Base-by-base conservation (phyloP, 2,113 vertebrate genomes). In the Rhea pennata region DNA sequence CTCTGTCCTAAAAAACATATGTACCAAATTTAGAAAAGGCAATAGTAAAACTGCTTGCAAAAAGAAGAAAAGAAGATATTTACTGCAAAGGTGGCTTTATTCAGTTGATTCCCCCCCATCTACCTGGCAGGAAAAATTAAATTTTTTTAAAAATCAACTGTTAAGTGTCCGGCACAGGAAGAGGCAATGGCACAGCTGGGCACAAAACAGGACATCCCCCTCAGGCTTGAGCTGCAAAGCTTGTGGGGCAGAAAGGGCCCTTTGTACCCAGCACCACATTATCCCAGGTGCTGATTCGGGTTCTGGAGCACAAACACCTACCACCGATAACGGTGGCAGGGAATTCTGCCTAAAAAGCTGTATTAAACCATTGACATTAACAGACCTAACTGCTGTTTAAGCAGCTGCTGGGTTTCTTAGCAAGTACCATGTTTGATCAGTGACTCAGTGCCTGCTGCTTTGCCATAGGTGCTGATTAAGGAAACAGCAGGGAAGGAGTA, bases 401-500 rank as follows among this genome's bases (percentile, higher is more conserved):
- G 74, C 84, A 64, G 58, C 1, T 11, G 69, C 84, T 40, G 66
- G 19, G 51, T 44, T 54, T 65, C 93, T 56, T 79, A 93, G 85
- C 51, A n/a, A 92, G 88, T 0, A 12, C 72, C 74, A 13, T 10
- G 20, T 56, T 56, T 76, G 74, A 87, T 78, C 64, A 6, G 7
- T 31, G 85, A 15, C 79, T 70, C 5, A 1, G 70, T 78, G 80
- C 77, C 92, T 4, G 29, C 94, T 91, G 87, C 91, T 95, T n/a
- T 90, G 89, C 91, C 81, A 50, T 7, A 62, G 94, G 88, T 90
- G 87, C 91, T 72, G 92, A 80, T 93, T 14, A 85, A 44, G 39
- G 83, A n/a, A 59, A 6, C 97, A 97, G 95, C 70, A 44, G 95
- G 84, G 81, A 77, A 88, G 96, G 92, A 95, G 90, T 82, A 76